phyloP scores from a whole-genome alignment of 2,113 vertebrate genomes.

The Xenopus borealis region DNA sequence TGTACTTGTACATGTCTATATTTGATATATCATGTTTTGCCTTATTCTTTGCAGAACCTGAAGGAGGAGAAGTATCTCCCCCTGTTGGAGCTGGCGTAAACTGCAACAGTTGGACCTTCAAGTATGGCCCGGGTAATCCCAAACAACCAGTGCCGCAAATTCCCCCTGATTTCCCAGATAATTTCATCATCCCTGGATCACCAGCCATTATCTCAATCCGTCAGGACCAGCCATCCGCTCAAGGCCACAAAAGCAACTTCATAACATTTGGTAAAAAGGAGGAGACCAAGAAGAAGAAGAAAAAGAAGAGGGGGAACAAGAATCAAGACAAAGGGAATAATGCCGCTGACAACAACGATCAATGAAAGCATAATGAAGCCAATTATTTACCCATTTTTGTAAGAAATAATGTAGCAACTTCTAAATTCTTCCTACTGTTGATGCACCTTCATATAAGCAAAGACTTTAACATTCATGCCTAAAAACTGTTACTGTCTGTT shows the following conservation, averaged over 20 bases:
- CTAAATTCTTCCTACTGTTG: slow-evolving; percentile 64
- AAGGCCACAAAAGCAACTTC: slow-evolving; percentile 92
- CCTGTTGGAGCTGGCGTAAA: slow-evolving; percentile 94
- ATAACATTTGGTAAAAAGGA: slow-evolving; percentile 98
- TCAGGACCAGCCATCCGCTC: slow-evolving; percentile 86
- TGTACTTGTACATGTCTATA: no score
- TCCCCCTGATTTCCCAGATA: slow-evolving; percentile 94
- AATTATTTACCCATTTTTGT: slow-evolving; percentile 72
- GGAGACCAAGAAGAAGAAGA: slow-evolving; percentile 97
- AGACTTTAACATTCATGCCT: slow-evolving; percentile 69
- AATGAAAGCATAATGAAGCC: slow-evolving; percentile 73
- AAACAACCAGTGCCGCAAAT: slow-evolving; percentile 93
- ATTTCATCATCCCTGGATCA: slow-evolving; percentile 98
- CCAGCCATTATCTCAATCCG: slow-evolving; percentile 98
- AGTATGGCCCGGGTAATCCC: slow-evolving; percentile 87
- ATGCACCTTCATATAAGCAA: slow-evolving; percentile 61
- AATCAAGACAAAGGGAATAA: slow-evolving; percentile 90
- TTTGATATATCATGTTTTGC: no score
- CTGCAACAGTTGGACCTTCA: slow-evolving; percentile 99
- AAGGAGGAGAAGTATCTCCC: slow-evolving; percentile 93
- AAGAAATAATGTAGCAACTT: slow-evolving; percentile 75
- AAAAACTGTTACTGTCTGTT: slow-evolving; percentile 70
- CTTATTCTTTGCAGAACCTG: slow-evolving; percentile 75
- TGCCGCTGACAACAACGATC: slow-evolving; percentile 85
- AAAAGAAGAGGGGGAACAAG: slow-evolving; percentile 98